Conservation (phyloP, 2,797 vertebrate genomes). For the Ambastaia sidthimunki region DNA sequence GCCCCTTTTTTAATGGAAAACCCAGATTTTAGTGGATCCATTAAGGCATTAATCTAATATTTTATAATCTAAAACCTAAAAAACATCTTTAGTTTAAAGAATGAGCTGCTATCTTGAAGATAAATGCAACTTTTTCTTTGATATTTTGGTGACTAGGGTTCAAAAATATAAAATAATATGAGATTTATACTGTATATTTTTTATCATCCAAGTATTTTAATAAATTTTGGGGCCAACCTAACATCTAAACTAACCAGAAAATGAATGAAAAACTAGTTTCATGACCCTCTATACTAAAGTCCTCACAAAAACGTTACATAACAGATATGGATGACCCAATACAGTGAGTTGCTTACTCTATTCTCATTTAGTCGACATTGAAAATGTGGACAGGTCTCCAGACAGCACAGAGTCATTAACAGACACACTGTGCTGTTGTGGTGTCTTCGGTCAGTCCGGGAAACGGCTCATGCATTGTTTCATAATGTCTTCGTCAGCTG, state of each 20-base stretch:
- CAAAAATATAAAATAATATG: no score
- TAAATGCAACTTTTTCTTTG: no score
- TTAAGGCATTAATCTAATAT: no score
- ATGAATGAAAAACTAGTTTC: neutral
- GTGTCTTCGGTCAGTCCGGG: slow-evolving; percentile 55
- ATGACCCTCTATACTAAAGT: neutral
- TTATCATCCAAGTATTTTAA: no score
- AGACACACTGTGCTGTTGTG: slow-evolving; percentile 4
- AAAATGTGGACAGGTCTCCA: neutral
- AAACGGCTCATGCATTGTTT: slow-evolving; percentile 67
- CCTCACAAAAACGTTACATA: neutral
- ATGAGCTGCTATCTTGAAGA: no score
- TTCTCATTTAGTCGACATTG: neutral
- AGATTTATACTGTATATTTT: no score
- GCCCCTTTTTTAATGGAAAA: no score
- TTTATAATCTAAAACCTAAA: no score
- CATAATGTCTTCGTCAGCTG: slow-evolving; percentile 69
- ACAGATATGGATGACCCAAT: neutral
- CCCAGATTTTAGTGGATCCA: no score
- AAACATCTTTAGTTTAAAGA: no score
- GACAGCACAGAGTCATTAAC: neutral
- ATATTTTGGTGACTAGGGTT: no score
- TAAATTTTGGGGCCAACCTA: no score
- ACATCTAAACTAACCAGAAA: neutral
- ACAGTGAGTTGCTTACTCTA: slow-evolving; percentile 15